A percentile compares a stretch with the other conserved stretches of the same genome.
These are phyloP conservation scores for Triplophysa siluroides DNA, from an alignment of 2,113 vertebrate genomes.

Conservation along the genomic window DNA sequence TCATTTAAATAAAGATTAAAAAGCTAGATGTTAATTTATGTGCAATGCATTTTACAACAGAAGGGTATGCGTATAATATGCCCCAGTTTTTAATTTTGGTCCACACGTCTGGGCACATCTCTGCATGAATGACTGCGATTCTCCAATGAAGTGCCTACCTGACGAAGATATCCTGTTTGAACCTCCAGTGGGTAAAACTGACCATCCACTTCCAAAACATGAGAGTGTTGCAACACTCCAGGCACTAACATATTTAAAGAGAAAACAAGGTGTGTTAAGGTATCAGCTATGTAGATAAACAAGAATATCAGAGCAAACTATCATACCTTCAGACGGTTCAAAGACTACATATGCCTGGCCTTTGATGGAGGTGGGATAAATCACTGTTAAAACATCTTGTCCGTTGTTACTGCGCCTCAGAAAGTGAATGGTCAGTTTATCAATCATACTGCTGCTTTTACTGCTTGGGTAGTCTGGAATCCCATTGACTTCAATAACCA, in stretches of 20 bases:
- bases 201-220: constrained; percentile 47
- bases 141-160: constrained; percentile 43
- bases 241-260: constrained; percentile 54
- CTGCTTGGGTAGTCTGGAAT: constrained; percentile 52
- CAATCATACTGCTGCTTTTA: constrained; percentile 32
- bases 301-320: background rate
- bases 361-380: constrained; percentile 49
- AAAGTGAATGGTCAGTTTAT: constrained; percentile 65
- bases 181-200: constrained; percentile 47
- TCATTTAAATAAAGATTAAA: no score
- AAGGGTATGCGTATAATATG: no score
- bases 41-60: no score
- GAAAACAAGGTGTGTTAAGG: background rate
- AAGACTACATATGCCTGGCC: constrained; percentile 61
- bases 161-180: constrained; percentile 20
- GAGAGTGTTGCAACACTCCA: constrained; percentile 48
- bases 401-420: constrained; percentile 54
- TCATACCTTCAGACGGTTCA: constrained; percentile 55
- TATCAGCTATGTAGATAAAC: background rate
- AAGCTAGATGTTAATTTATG: no score
- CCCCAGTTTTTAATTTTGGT: no score
- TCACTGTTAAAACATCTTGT: constrained; percentile 55
- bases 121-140: background rate
- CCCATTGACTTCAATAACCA: constrained; percentile 51
- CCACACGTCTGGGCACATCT: background rate